These are phyloP conservation scores for Carollia perspicillata DNA, from an alignment of 2,113 vertebrate species.

Conservation along the genomic window DNA sequence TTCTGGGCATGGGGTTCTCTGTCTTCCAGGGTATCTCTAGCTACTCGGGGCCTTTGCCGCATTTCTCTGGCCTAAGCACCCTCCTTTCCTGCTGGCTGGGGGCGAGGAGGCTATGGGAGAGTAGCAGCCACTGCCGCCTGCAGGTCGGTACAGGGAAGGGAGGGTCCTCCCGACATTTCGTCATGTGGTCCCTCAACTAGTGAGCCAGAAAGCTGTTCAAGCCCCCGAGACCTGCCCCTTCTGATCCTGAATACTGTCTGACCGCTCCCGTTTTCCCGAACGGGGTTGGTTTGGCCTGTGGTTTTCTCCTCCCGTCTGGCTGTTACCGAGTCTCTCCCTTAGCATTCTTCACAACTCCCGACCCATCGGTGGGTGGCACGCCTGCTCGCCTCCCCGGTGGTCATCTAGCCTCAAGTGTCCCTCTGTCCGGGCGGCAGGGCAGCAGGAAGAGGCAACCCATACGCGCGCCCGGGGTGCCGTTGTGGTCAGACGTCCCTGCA, in stretches of 20 bases:
- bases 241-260: not conserved
- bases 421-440: not conserved
- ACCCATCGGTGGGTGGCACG: not conserved
- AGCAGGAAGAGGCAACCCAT: not conserved
- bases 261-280: not conserved
- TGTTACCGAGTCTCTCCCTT: not conserved
- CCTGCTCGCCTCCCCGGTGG: not conserved
- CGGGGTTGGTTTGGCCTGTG: not conserved
- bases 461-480: rapidly evolving
- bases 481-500: not conserved
- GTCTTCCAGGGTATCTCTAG: not conserved
- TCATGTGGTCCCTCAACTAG: not conserved
- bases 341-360: not conserved
- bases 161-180: not conserved
- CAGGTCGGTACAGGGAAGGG: not conserved
- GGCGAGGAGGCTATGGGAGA: not conserved
- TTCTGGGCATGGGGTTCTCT: not conserved
- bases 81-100: not conserved
- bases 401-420: not conserved
- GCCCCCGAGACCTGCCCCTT: not conserved
- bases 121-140: not conserved
- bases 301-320: not conserved
- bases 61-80: not conserved
- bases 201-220: not conserved
- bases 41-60: not conserved